These are phyloP conservation scores for Nerophis ophidion DNA, from an alignment of 2,113 vertebrate genomes.

Conservation along the genomic window DNA sequence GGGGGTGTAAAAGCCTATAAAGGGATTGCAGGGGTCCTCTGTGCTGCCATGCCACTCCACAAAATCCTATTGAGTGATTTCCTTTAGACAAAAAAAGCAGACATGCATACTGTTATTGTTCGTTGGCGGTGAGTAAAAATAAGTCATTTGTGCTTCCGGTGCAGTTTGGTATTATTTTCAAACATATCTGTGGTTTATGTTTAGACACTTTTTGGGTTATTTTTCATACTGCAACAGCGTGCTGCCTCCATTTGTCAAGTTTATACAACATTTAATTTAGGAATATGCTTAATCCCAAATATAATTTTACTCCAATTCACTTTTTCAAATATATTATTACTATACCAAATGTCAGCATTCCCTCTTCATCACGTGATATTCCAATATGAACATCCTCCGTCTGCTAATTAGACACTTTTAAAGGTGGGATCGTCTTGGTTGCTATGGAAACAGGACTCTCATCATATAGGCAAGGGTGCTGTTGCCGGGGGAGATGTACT, in stretches of 20 bases:
- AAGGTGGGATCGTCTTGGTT: conserved; percentile 37
- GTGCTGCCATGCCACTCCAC: background rate
- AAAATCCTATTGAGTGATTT: background rate
- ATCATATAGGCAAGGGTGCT: conserved; percentile 10
- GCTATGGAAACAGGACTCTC: conserved; percentile 49
- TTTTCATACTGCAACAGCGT: too few relatives aligned
- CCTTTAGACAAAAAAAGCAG: background rate
- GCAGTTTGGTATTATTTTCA: too few relatives aligned
- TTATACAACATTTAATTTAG: too few relatives aligned
- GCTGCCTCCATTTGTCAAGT: too few relatives aligned
- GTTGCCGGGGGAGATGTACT: conserved; percentile 38
- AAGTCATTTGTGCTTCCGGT: too few relatives aligned
- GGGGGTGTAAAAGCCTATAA: background rate
- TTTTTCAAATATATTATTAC: too few relatives aligned
- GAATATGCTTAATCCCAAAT: too few relatives aligned
- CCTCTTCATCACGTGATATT: conserved; percentile 1
- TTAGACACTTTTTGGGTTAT: too few relatives aligned
- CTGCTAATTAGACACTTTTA: conserved; percentile 18
- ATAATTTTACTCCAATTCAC: too few relatives aligned
- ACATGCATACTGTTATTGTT: too few relatives aligned
- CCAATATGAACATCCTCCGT: background rate
- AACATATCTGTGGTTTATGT: too few relatives aligned
- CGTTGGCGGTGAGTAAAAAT: too few relatives aligned
- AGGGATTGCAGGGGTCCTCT: background rate
- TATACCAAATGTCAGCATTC: background rate